Base-by-base conservation (phyloP, 2,113 vertebrate genomes). In the Triplophysa rosa region DNA sequence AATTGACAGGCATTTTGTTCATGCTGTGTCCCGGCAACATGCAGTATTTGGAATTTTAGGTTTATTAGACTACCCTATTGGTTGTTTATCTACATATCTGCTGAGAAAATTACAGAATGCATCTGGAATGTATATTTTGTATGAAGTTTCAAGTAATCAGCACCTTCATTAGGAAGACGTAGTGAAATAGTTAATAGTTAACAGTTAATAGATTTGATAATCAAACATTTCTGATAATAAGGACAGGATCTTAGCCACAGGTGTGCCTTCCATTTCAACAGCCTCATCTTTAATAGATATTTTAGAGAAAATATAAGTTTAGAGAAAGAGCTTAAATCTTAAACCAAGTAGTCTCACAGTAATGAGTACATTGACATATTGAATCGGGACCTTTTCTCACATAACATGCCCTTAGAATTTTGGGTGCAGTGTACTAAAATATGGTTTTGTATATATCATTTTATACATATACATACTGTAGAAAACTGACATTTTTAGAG, bases 401-500 rank as follows among this genome's bases (percentile, higher is more conserved):
- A 59, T 26, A 37, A 66, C 76, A 40, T 67, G 23, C 3, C 67
- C 19, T 68, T 64, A 52, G 61, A 59, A n/a, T 45, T 77, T 49
- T 23, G 72, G 76, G 83, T 16, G 75, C 75, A 80, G 83, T 37
- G 80, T 86, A 89, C 80, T 86, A 77, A 83, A 78, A 62, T 82
- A 84, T 65, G 29, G 78, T 37, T 56, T 45, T 89, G 83, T 86
- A 86, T 40, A 82, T 88, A 71, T 3, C 17, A 63, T 63, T 17
- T 16, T 40, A 77, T 54, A 77, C 82, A 68, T 78, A 77, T 72
- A 84, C 73, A 83, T 80, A 86, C 81, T 80, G 33, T 82, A 87
- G 42, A 85, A 87, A 88, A 89, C 85, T 84, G 80, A 83, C 70
- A 56, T 33, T 89, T 90, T 88, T 87, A 84, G 70, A 85, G 59